Evolutionary conservation across 2,113 vertebrate genomes (phyloP), one percentile per base, ranked within the genome.

Genomic region (Nibea coibor): DNA sequence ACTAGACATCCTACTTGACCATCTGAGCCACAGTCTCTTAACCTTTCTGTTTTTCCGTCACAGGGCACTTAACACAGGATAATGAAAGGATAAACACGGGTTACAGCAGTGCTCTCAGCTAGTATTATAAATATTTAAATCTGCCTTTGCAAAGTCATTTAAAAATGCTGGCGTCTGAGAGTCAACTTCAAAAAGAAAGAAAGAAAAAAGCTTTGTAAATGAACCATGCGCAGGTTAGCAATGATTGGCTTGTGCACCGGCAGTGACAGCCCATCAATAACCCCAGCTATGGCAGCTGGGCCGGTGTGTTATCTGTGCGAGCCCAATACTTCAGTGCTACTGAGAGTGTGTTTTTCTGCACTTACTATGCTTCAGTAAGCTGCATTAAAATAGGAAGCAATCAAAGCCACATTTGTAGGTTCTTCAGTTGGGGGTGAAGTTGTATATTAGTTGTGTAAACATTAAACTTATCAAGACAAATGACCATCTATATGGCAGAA

Each of bases 261-360:
- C 48, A 63, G 59, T 19, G 62, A 72, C 70, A 72, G 71, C 59
- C 56, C 82, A 84, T 84, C 82, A 84, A 81, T 87, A 81, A 84
- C 71, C 69, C 9, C 43, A 12, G 70, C 64, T 8, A 81, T 45
- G 73, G 74, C 81, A 78, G 66, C 75, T 72, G 85, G 59, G 42
- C 65, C 26, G 54, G 20, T 70, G 71, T 63, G 71, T 63, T 67
- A 81, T 81, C 70, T 71, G 45, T 61, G 57, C 31, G 64, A 77
- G 67, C 14, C 19, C 31, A 28, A 74, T 67, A 75, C 67, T 45
- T 83, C 78, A 74, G 45, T n/a, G 53, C 58, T 9, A 53, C 70
- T 17, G 47, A 81, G 20, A 51, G 45, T 20, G 48, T 39, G 64
- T 54, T 80, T 77, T 22, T 54, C 48, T 63, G 10, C 31, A 48